Base-by-base conservation (phyloP, 2,797 vertebrate species). In the Pseudopleuronectes americanus region DNA sequence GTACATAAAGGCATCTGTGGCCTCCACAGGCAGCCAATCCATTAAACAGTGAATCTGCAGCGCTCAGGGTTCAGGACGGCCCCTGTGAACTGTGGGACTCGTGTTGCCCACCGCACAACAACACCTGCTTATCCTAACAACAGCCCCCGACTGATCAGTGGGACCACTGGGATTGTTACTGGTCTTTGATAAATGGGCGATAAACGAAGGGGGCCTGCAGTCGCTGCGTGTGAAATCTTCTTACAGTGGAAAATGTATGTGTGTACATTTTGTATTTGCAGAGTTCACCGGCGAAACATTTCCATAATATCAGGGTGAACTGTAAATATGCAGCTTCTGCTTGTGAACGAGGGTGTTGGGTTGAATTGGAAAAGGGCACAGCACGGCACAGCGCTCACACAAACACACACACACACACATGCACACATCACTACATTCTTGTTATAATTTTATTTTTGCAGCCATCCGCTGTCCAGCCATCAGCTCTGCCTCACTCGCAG, bases 391-490 rank as follows among this genome's bases (percentile, higher is more conserved):
- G 24, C 5, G 14, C 54, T 57, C 24, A 56, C 70, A 48, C 69
- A 36, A 61, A 57, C 17, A 49, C 13, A 26, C 26, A 26, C 26
- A 26, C 59, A 49, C 41, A 59, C 36, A 64, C 60, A 47, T 38
- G 64, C 47, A 61, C 21, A 60, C 17, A 51, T 38, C 70, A 74
- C 57, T n/a, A 26, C 21, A 43, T 74, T 81, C 56, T 81, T 77
- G 51, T 56, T 62, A 71, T 81, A 14, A 7, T 45, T 19, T 71
- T 77, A 26, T 79, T 62, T 74, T 72, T 65, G 70, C 72, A 71
- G 75, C 75, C 65, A 56, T 86, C 64, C 74, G 12, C 87, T 84
- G 73, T 87, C 88, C 89, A 87, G 81, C 80, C 80, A 81, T 84
- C 81, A 67, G 64, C 79, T 62, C 80, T 78, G 85, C 81, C 76